A percentile compares a stretch with the other conserved stretches of the same genome.
phyloP scores from a whole-genome alignment of 2,888 invertebrate genomes.

The Keiferia lycopersicella region DNA sequence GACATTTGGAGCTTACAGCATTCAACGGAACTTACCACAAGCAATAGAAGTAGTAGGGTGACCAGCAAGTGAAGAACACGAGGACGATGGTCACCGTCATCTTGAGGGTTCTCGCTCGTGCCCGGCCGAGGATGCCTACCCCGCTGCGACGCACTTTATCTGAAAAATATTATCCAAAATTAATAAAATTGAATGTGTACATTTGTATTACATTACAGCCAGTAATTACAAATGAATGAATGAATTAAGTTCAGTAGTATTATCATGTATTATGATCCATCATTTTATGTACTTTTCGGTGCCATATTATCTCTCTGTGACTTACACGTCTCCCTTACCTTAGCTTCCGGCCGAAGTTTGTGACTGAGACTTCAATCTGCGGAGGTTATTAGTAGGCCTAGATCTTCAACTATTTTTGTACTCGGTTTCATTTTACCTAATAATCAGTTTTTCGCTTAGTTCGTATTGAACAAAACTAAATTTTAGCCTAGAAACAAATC shows the following conservation, averaged over 20 bases:
- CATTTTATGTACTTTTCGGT: no score
- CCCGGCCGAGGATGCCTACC: conserved; percentile 89
- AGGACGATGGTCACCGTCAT: conserved; percentile 97
- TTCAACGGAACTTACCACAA: conserved; percentile 86
- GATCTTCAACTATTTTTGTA: neutral
- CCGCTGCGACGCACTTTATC: conserved; percentile 90
- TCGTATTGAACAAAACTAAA: neutral
- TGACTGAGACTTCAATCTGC: no score
- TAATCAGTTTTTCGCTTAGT: neutral
- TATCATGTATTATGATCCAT: no score
- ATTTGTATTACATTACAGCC: no score
- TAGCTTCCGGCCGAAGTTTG: neutral
- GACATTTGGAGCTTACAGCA: neutral
- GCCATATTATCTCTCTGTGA: no score
- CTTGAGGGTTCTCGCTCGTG: conserved; percentile 92
- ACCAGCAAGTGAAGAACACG: conserved; percentile 97
- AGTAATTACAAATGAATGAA: no score
- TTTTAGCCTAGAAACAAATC: no score
- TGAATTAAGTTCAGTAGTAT: no score
- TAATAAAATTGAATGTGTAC: no score
- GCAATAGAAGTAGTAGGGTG: conserved; percentile 95
- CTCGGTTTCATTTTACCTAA: no score
- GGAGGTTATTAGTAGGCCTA: neutral
- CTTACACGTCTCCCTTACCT: no score
- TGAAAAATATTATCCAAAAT: conserved; percentile 31